Evolutionary conservation across 1,140 invertebrate species (phyloP).

Genomic region (Contarinia nasturtii): DNA sequence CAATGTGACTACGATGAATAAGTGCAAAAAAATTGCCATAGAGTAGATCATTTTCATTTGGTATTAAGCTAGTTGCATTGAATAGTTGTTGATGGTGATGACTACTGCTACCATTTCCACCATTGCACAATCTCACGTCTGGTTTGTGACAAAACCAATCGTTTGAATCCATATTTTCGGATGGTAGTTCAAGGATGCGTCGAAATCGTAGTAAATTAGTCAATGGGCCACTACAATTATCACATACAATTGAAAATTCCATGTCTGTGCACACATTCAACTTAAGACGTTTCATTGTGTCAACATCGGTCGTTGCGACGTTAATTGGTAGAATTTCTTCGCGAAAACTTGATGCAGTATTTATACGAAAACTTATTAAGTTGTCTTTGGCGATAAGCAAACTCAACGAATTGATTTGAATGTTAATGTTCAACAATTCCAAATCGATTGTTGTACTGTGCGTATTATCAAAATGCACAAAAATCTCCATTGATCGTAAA

Average conservation of each 20-base stretch:
- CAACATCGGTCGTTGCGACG: too few relatives aligned
- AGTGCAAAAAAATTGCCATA: background rate
- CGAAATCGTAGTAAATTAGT: background rate
- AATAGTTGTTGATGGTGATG: background rate
- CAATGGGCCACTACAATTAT: background rate
- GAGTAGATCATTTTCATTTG: background rate
- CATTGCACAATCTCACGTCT: background rate
- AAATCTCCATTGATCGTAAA: background rate
- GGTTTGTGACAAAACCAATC: slow-evolving; percentile 2
- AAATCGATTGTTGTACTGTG: too few relatives aligned
- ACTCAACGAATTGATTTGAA: background rate
- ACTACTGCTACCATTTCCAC: background rate
- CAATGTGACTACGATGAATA: background rate
- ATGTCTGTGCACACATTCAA: background rate
- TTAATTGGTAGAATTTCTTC: too few relatives aligned
- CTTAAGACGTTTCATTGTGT: background rate
- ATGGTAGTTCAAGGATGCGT: background rate
- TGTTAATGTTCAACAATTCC: too few relatives aligned
- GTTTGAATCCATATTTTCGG: background rate
- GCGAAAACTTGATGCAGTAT: background rate
- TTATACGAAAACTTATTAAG: background rate
- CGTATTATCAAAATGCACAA: background rate
- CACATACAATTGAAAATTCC: background rate
- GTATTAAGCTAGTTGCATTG: background rate
- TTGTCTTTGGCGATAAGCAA: background rate